A percentile compares a stretch with the other conserved stretches of the same genome.
Evolutionary conservation across 2,888 invertebrate genomes (phyloP).

Genomic region (Mycogona germanica): DNA sequence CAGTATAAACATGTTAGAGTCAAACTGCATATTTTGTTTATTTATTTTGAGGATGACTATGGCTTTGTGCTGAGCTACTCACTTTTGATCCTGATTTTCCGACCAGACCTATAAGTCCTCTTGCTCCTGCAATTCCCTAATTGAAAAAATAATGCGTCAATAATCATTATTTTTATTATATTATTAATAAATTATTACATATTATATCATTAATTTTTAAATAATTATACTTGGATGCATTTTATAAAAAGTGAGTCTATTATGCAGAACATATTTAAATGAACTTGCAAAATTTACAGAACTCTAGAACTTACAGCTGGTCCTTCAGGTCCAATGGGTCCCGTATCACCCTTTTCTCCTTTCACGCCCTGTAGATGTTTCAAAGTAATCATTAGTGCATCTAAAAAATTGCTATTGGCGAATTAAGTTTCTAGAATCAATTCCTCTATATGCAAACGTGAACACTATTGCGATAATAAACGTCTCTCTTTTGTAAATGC

Average conservation of each 20-base stretch:
- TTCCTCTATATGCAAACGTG: too few species aligned
- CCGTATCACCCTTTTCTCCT: conserved; percentile 3
- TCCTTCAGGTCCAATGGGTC: conserved; percentile 33
- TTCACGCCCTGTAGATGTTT: conserved; percentile 10
- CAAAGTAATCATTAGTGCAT: too few species aligned
- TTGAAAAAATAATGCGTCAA: not conserved
- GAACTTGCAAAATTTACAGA: not conserved
- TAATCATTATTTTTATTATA: not conserved
- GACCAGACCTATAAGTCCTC: conserved; percentile 34
- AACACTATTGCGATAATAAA: too few species aligned
- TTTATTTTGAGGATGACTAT: not conserved
- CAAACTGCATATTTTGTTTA: too few species aligned
- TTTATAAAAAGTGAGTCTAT: too few species aligned
- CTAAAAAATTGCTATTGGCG: too few species aligned
- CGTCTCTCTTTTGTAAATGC: too few species aligned
- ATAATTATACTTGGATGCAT: not conserved
- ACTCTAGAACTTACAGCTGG: conserved; percentile 27
- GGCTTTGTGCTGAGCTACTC: not conserved
- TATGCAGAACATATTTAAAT: too few species aligned
- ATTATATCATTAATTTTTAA: not conserved
- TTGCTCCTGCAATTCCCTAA: conserved; percentile 33
- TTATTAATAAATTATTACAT: not conserved
- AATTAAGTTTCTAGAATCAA: too few species aligned
- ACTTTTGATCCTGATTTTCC: conserved; percentile 36
- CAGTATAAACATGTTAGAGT: too few species aligned